Evolutionary conservation across 2,113 vertebrate genomes (phyloP).

Genomic region (Condylura cristata): DNA sequence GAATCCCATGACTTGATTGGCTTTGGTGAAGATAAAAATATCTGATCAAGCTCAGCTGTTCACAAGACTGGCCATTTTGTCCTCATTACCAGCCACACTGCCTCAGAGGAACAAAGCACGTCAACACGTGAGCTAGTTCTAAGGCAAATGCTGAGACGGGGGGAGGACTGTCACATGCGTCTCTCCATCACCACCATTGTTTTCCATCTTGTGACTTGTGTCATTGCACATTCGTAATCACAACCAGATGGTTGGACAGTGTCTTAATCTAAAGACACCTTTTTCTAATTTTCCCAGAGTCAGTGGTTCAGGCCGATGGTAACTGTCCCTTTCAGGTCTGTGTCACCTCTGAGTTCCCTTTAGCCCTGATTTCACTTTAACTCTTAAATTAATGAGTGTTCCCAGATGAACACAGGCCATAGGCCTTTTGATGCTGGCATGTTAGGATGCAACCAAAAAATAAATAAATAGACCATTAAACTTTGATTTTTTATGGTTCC

Average conservation of each 20-base stretch:
- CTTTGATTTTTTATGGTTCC: conserved; percentile 17
- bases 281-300: conserved; percentile 10
- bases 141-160: neutral
- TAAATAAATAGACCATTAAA: neutral
- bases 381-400: neutral
- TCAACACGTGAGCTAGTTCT: fast-evolving
- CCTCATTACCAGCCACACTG: neutral
- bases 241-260: neutral
- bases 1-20: neutral
- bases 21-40: neutral
- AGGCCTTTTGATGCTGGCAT: neutral
- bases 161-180: neutral
- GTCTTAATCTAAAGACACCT: neutral
- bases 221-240: neutral
- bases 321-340: neutral
- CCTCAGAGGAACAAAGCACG: neutral
- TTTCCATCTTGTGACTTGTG: neutral
- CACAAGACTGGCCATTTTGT: neutral
- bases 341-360: neutral
- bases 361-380: neutral
- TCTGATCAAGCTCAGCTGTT: conserved; percentile 4
- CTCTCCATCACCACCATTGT: neutral
- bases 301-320: neutral
- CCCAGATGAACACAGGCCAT: neutral
- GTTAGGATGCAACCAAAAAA: neutral